Conservation (phyloP, 2,797 vertebrate species). For the Babyrousa celebensis region DNA sequence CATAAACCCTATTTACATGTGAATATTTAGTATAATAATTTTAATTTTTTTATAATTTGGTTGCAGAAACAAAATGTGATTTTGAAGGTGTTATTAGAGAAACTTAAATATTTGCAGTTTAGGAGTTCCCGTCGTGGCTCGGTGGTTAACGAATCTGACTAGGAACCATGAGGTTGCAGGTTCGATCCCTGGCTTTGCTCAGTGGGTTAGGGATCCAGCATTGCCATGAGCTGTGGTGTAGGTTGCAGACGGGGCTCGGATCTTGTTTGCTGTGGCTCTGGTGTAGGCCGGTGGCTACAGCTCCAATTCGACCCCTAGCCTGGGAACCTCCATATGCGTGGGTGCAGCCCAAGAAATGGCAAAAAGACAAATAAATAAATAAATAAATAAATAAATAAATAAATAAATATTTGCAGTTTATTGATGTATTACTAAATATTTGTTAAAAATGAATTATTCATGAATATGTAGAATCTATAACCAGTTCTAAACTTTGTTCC, state of each 20-base stretch:
- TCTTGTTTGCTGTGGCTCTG: no score
- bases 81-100: slow-evolving; percentile 72
- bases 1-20: neutral
- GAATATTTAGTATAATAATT: slow-evolving; percentile 12
- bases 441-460: slow-evolving; percentile 83
- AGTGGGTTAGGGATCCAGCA: no score
- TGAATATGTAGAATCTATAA: slow-evolving; percentile 69
- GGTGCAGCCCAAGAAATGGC: no score
- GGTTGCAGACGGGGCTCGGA: no score
- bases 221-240: no score
- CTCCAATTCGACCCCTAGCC: no score
- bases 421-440: slow-evolving; percentile 78
- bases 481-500: slow-evolving; percentile 72
- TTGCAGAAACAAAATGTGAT: slow-evolving; percentile 66
- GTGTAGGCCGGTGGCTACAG: no score
- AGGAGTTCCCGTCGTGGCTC: no score
- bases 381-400: neutral
- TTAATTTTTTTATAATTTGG: slow-evolving; percentile 53
- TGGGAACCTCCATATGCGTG: no score
- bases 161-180: no score
- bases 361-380: neutral
- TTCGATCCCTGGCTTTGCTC: no score
- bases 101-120: slow-evolving; percentile 59
- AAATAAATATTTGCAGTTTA: slow-evolving; percentile 70
- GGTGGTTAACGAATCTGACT: no score